These are phyloP conservation scores for Corbicula japonica DNA, from an alignment of 2,888 invertebrate genomes.

Conservation along the genomic window DNA sequence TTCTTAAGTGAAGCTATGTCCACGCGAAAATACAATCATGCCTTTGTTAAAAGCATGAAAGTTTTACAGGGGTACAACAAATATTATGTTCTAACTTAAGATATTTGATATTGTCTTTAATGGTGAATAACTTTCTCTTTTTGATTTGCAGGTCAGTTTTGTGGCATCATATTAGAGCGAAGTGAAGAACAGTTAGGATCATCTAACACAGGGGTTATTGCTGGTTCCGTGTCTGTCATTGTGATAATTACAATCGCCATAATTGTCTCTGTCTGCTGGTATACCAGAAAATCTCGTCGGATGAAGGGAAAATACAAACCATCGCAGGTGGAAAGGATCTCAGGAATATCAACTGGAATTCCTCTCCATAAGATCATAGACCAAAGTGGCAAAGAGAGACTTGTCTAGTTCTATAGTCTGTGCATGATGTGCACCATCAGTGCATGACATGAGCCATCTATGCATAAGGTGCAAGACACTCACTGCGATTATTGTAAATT, in stretches of 20 bases:
- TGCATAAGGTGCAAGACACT: too few species aligned
- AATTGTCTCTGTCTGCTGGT: slow-evolving; percentile 67
- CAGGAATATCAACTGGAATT: slow-evolving; percentile 58
- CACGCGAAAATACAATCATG: not conserved
- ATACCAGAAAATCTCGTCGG: slow-evolving; percentile 67
- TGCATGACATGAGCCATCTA: too few species aligned
- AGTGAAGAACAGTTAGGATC: not conserved
- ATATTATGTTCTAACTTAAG: too few species aligned
- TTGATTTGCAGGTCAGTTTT: slow-evolving; percentile 21
- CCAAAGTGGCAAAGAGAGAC: slow-evolving; percentile 62
- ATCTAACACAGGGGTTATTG: slow-evolving; percentile 51
- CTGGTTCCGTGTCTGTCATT: slow-evolving; percentile 69
- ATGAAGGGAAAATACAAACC: slow-evolving; percentile 79
- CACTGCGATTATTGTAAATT: too few species aligned
- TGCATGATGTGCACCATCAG: too few species aligned
- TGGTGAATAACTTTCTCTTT: not conserved
- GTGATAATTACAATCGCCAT: slow-evolving; percentile 63
- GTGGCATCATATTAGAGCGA: slow-evolving; percentile 9
- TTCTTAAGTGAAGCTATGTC: not conserved
- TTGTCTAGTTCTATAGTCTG: too few species aligned
- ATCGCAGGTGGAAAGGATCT: slow-evolving; percentile 72
- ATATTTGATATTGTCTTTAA: too few species aligned
- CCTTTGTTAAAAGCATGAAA: not conserved
- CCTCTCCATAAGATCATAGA: slow-evolving; percentile 73
- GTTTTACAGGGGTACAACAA: too few species aligned